A percentile compares a stretch with the other conserved stretches of the same genome.
These are phyloP conservation scores for Zalophus californianus DNA, from an alignment of 2,797 vertebrate genomes.

Conservation along the genomic window DNA sequence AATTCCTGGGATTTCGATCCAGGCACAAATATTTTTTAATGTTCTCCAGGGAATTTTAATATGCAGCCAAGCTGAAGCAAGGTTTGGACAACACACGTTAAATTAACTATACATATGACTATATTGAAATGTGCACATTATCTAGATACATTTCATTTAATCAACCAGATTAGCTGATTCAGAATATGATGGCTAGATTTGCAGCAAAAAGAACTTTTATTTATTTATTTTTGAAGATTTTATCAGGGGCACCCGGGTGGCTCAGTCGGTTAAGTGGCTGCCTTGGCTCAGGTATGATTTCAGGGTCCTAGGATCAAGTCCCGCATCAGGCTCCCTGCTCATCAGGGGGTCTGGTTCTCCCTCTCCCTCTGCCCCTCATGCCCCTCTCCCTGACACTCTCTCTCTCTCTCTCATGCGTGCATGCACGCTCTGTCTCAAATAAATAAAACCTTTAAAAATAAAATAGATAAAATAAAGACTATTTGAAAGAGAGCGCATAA, in stretches of 20 bases:
- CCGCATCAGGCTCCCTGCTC: rapidly evolving
- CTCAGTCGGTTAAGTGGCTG: too few species aligned
- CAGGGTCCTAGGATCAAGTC: neutral
- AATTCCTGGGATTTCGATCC: neutral
- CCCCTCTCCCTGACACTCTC: too few species aligned
- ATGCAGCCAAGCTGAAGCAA: neutral
- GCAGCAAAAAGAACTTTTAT: neutral
- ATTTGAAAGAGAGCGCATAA: too few species aligned
- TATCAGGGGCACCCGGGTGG: too few species aligned
- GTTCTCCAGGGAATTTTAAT: neutral
- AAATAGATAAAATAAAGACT: neutral
- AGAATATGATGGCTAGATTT: neutral
- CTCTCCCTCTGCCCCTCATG: neutral
- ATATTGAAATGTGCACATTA: neutral
- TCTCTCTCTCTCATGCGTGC: too few species aligned
- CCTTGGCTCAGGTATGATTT: neutral
- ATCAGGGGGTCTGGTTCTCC: neutral
- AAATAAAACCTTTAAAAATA: neutral
- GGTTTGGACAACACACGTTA: neutral
- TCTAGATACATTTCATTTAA: neutral
- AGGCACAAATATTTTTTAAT: neutral
- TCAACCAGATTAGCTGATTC: neutral
- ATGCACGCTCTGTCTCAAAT: neutral
- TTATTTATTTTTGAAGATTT: too few species aligned
- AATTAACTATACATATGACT: neutral